These are phyloP conservation scores for Oxyruncus cristatus DNA, from an alignment of 2,113 vertebrate genomes.

Conservation along the genomic window DNA sequence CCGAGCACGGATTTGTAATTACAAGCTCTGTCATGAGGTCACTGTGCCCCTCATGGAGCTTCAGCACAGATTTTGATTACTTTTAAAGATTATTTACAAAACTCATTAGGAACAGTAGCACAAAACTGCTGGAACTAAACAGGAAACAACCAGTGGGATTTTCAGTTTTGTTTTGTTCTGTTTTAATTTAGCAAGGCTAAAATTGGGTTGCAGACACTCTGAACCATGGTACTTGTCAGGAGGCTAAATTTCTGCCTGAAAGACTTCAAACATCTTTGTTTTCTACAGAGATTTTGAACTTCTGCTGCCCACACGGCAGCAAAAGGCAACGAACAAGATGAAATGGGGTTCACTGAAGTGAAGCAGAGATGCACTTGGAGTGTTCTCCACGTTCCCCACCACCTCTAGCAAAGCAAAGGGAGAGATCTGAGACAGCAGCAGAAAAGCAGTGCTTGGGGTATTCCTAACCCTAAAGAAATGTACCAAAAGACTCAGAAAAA, in stretches of 20 bases:
- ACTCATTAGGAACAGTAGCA: not conserved
- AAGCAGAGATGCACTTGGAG: not conserved
- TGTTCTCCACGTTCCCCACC: not conserved
- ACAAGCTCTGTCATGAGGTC: not conserved
- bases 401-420: not conserved
- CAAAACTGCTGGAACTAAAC: not conserved
- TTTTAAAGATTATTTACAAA: not conserved
- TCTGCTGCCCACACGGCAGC: not conserved
- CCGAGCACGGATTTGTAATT: not conserved
- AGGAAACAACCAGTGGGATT: not conserved
- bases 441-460: not conserved
- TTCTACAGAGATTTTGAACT: not conserved
- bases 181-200: not conserved
- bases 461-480: not conserved
- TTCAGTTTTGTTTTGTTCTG: not conserved
- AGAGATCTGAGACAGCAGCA: rapidly evolving
- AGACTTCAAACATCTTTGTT: not conserved
- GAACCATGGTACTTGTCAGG: not conserved
- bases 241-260: not conserved
- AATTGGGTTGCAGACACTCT: not conserved
- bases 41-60: not conserved
- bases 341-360: not conserved
- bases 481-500: not conserved
- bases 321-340: not conserved
- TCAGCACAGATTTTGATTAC: not conserved